Base-by-base conservation (phyloP, 2,888 invertebrate genomes). In the Plemyria rubiginata region DNA sequence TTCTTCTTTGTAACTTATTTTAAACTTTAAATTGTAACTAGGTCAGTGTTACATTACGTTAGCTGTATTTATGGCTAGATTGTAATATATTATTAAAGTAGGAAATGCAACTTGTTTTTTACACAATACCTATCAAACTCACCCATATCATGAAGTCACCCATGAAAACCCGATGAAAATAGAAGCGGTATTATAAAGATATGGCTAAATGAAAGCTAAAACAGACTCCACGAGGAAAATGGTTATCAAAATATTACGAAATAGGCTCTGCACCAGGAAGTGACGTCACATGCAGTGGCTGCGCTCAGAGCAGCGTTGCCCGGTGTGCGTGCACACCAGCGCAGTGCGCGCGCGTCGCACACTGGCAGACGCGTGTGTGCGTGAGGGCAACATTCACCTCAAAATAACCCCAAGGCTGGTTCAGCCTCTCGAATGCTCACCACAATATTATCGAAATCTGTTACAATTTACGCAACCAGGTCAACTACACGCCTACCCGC, bases 351-450 rank as follows among this genome's bases (percentile, higher is more conserved):
- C 4, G 13, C 12, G 3, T 12, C 7, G 11, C 11, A 8, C 36
- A 32, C 22, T 32, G 8, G 36, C 6, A 36, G 13, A 7, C 8
- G 54, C 8, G 16, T 51, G 64, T 56, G 53, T 56, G 56, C 7
- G 64, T 50, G 45, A 45, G 60, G 53, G 48, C 64, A 64, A 64
- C 64, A 64, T 64, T 64, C 64, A 53, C 64, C 56, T 60, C 64
- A 53, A 60, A 56, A 56, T 53, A 55, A 60, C 64, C 60, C 52
- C 56, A 64, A 64, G 64, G 64, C 56, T 51, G 51, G 54, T 52
- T n/a, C 36, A 41, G 12, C 52, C 62, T 36, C n/a, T 53, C 53
- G 46, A 50, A 29, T 32, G 54, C 32, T 54, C 55, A 56, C 63
- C 41, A 52, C 59, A 51, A 41, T 59, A 51, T 55, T 45, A 50